Base-by-base conservation (phyloP, 2,797 vertebrate species). In the Propithecus perrieri region DNA sequence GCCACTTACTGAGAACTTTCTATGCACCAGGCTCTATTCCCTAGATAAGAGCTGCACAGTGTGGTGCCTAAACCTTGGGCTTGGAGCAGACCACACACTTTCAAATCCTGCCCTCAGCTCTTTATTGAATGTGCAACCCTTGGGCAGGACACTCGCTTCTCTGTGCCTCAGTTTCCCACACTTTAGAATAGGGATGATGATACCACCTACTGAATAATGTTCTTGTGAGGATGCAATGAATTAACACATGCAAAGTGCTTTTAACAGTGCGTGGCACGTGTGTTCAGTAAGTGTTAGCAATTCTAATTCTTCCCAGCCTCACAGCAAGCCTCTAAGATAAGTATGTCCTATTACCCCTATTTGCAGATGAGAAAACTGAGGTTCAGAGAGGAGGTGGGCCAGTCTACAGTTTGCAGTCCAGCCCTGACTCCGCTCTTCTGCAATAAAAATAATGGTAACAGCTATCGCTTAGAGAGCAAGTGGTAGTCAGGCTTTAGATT, bases 331-430 rank as follows among this genome's bases (percentile, higher is more conserved):
- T 53, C 46, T 0, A 18, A 55, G 74, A 46, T 22, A 48, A 65
- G 48, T 26, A 26, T 28, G 48, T 43, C 28, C 33, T 7, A 3
- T 35, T 33, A 41, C 6, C 24, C n/a, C 33, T 22, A 3, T 43
- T 48, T 78, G 80, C 50, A 85, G 74, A 85, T 57, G 28, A 67
- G 72, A 69, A 88, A 65, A 26, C 22, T 7, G 59, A 84, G 50
- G 71, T 33, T 26, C 13, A 30, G 74, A 55, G 50, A 41, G 33
- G 20, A 74, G 50, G 46, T 7, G 46, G 74, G 69, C 43, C 59
- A 3, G 0, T 0, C 0, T 2, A 4, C 13, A n/a, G 10, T 26
- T 11, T 78, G 74, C 4, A 78, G 63, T 22, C n/a, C 18, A 63
- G 55, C 65, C 48, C 65, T 61, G 28, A 33, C 24, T 74, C 41